Percentiles rank a stretch among this genome's conserved stretches.
Evolutionary conservation across 2,113 vertebrate species (phyloP).

Genomic region (Orientallactaga bullata): DNA sequence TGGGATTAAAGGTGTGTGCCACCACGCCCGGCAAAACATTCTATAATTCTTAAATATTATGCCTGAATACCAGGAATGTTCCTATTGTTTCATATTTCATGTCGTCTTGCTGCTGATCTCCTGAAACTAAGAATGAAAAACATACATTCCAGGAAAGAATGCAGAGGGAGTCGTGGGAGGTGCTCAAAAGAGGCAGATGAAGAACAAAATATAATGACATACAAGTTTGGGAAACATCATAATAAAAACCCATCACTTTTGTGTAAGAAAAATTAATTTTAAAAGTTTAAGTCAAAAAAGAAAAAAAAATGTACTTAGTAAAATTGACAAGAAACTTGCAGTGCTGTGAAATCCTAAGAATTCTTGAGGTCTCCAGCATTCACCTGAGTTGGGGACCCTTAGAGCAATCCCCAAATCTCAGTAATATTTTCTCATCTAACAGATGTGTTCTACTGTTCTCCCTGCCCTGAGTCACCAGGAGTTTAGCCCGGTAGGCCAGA

Average conservation of each 20-base stretch:
- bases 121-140: not conserved
- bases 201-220: too few relatives aligned
- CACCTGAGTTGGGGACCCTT: not conserved
- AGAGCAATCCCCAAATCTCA: not conserved
- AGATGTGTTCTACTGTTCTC: not conserved
- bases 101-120: not conserved
- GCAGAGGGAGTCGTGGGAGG: too few relatives aligned
- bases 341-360: not conserved
- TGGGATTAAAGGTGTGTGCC: too few relatives aligned
- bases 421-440: not conserved
- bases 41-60: slow-evolving; percentile 47
- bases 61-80: not conserved
- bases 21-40: too few relatives aligned
- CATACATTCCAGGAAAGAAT: not conserved
- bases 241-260: accelerated
- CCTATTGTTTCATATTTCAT: slow-evolving; percentile 29
- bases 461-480: not conserved
- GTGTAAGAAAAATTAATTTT: too few relatives aligned
- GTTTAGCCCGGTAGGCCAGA: not conserved
- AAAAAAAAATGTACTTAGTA: not conserved
- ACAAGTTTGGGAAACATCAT: not conserved
- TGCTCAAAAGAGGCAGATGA: too few relatives aligned
- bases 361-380: not conserved
- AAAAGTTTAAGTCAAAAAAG: not conserved
- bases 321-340: not conserved